Evolutionary conservation across 92 coral and sea anemone species (phyloP).

Genomic region (Diadumene lineata): DNA sequence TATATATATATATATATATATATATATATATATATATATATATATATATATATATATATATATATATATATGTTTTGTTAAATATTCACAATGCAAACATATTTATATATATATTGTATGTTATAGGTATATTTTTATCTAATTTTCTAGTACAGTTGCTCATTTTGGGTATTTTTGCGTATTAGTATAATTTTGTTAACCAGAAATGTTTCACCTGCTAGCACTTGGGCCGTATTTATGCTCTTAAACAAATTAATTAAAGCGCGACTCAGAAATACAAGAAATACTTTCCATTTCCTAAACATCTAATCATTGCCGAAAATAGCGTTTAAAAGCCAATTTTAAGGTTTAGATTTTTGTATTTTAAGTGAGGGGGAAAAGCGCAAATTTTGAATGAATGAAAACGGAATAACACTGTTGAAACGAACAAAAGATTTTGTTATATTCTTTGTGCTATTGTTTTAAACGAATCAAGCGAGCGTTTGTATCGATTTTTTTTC

Average conservation of each 20-base stretch:
- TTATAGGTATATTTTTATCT: not conserved
- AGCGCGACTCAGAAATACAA: not conserved
- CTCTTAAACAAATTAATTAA: not conserved
- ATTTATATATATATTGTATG: too few species aligned
- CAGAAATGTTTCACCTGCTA: not conserved
- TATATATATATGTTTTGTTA: too few species aligned
- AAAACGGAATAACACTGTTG: not conserved
- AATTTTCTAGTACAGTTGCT: not conserved
- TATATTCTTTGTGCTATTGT: too few species aligned
- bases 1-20: conserved; percentile 1
- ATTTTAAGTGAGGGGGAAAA: not conserved
- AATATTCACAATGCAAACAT: not conserved
- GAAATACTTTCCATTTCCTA: not conserved
- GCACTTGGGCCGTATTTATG: not conserved
- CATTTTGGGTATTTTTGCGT: not conserved
- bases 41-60: too few species aligned
- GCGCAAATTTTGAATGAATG: too few species aligned
- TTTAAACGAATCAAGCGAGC: not conserved
- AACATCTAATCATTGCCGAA: not conserved
- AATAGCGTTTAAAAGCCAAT: not conserved
- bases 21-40: too few species aligned
- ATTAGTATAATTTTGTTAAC: conserved; percentile 1
- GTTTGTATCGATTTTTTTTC: too few species aligned
- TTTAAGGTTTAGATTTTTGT: not conserved
- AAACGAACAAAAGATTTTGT: not conserved